phyloP scores from a whole-genome alignment of 2,797 vertebrate species.

The Bovichtus variegatus region DNA sequence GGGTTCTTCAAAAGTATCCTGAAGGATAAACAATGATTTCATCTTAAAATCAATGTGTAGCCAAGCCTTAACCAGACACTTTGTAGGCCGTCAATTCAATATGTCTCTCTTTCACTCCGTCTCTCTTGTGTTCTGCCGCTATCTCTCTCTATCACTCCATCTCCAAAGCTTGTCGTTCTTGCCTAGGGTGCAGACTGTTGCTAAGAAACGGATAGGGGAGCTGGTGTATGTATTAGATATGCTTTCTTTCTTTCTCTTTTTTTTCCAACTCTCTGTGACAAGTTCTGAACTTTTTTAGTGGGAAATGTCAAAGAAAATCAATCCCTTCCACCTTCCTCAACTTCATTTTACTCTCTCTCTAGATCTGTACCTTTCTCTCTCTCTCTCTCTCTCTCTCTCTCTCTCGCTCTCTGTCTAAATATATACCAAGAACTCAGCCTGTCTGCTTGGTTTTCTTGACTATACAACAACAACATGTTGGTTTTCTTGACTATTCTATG shows the following conservation, averaged over 20 bases:
- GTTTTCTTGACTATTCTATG: constrained; percentile 34
- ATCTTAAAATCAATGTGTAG: constrained; percentile 71
- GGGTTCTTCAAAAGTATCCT: constrained; percentile 40
- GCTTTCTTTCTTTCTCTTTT: constrained; percentile 61
- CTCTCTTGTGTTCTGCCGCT: constrained; percentile 42
- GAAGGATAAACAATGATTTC: constrained; percentile 47
- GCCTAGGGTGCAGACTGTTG: constrained; percentile 82
- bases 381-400: constrained; percentile 15
- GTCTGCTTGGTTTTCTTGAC: constrained; percentile 23
- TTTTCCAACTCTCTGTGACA: constrained; percentile 49
- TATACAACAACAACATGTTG: constrained; percentile 38
- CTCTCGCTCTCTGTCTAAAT: constrained; percentile 67
- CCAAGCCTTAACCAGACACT: constrained; percentile 58
- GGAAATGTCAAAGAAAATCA: constrained; percentile 77
- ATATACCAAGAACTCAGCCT: constrained; percentile 51
- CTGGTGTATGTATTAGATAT: constrained; percentile 73
- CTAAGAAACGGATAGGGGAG: constrained; percentile 83
- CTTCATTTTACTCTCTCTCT: constrained; percentile 62
- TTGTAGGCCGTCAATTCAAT: constrained; percentile 37
- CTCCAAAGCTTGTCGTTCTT: constrained; percentile 52
- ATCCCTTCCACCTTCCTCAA: constrained; percentile 66
- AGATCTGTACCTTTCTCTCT: constrained; percentile 20
- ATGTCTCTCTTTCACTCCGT: constrained; percentile 31
- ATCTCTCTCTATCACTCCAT: constrained; percentile 63
- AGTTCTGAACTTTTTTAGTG: constrained; percentile 68